Conservation (phyloP, 2,888 invertebrate species). For the Pecten maximus region DNA sequence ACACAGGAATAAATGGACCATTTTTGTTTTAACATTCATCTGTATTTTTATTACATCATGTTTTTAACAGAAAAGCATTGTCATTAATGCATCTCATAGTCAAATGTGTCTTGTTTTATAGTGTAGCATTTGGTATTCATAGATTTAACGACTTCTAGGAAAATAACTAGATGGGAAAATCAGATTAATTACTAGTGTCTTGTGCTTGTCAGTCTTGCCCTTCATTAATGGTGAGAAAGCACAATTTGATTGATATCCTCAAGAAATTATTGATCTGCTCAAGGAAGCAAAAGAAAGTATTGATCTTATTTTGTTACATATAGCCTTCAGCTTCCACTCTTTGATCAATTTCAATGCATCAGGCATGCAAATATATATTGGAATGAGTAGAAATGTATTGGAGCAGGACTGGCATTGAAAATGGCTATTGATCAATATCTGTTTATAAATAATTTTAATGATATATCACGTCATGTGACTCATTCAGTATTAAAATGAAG, state of each 20-base stretch:
- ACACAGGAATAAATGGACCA: too few species aligned
- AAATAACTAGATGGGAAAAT: conserved; percentile 12
- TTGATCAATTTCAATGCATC: conserved; percentile 26
- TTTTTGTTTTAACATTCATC: too few species aligned
- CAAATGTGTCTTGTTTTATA: background rate
- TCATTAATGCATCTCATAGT: too few species aligned
- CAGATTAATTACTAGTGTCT: conserved; percentile 11
- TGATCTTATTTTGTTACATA: conserved; percentile 11
- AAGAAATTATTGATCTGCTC: conserved; percentile 23
- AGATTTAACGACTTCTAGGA: background rate
- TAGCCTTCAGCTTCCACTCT: conserved; percentile 2
- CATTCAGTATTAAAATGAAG: background rate
- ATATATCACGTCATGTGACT: background rate
- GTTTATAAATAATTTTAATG: background rate
- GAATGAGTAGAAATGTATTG: background rate
- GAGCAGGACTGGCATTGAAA: background rate
- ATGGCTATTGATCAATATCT: background rate
- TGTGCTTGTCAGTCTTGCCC: conserved; percentile 4
- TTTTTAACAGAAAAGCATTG: too few species aligned
- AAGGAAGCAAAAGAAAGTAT: conserved; percentile 17
- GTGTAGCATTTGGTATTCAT: background rate
- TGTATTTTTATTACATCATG: too few species aligned
- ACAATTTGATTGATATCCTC: conserved; percentile 28
- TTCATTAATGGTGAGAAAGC: conserved; percentile 32
- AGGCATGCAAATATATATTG: conserved; percentile 18